Evolutionary conservation across 2,797 vertebrate genomes (phyloP).

Genomic region (Picus viridis): DNA sequence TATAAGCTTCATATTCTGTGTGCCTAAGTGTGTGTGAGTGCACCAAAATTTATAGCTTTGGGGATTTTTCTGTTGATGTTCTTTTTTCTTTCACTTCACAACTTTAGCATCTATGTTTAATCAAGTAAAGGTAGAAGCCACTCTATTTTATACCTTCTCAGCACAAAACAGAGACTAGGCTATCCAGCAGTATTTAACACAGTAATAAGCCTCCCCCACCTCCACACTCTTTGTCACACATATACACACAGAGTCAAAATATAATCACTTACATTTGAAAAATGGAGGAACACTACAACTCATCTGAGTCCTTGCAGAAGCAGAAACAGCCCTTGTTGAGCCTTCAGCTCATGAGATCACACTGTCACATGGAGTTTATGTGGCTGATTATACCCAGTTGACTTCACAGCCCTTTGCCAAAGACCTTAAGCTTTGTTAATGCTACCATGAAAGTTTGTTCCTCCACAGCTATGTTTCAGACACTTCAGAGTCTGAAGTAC

Average conservation of each 20-base stretch:
- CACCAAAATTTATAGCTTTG: neutral
- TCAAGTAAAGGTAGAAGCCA: neutral
- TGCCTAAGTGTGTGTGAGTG: neutral
- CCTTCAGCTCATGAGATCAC: neutral
- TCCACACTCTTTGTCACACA: neutral
- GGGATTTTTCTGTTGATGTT: neutral
- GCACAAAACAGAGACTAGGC: neutral
- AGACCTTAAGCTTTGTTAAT: constrained; percentile 17
- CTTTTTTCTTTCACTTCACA: neutral
- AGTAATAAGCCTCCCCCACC: neutral
- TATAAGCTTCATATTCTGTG: neutral
- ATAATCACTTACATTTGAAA: neutral
- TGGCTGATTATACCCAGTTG: neutral
- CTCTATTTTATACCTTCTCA: neutral
- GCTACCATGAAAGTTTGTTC: neutral
- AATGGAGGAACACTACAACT: neutral
- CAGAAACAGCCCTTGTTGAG: neutral
- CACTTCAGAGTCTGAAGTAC: neutral
- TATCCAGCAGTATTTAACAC: neutral
- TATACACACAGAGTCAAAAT: too few species aligned
- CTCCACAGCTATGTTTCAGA: neutral
- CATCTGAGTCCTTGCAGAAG: neutral
- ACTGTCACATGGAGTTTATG: neutral
- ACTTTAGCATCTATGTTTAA: neutral
- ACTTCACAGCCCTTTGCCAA: constrained; percentile 20